Conservation (phyloP, 1,140 invertebrate species). For the Magallana gigas region DNA sequence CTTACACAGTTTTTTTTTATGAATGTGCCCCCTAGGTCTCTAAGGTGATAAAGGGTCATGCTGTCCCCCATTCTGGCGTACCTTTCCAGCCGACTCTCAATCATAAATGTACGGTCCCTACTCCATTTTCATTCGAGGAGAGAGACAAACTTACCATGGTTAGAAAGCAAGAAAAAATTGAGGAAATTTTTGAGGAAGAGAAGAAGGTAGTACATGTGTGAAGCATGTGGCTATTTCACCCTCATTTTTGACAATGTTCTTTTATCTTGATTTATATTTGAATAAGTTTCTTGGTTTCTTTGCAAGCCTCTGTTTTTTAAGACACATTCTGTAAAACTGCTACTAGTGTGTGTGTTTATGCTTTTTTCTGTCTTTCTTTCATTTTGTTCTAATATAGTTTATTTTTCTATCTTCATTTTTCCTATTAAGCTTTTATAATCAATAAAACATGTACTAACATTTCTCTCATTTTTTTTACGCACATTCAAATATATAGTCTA, state of each 20-base stretch:
- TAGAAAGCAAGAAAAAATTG: conserved; percentile 81
- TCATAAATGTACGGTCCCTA: conserved; percentile 70
- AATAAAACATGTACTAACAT: no score
- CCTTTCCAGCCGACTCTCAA: conserved; percentile 74
- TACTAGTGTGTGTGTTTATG: no score
- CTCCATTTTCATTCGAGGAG: conserved; percentile 82
- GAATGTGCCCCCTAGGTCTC: background rate
- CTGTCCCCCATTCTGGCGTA: conserved; percentile 72
- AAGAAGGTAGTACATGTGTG: conserved; percentile 71
- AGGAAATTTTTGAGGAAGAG: conserved; percentile 76
- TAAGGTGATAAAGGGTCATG: conserved; percentile 57
- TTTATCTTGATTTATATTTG: background rate
- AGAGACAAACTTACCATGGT: conserved; percentile 78
- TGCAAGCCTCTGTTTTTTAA: no score
- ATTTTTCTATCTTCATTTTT: no score
- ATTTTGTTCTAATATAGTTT: no score
- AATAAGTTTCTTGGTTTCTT: no score
- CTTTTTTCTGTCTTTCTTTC: no score
- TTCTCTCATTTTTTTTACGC: no score
- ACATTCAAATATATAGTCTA: no score
- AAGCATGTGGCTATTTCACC: background rate
- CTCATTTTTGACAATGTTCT: background rate
- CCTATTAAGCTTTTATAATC: no score
- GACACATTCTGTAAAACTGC: no score
- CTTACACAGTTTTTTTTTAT: background rate